These are phyloP conservation scores for Manduca sexta DNA, from an alignment of 1,140 invertebrate species.

Conservation along the genomic window DNA sequence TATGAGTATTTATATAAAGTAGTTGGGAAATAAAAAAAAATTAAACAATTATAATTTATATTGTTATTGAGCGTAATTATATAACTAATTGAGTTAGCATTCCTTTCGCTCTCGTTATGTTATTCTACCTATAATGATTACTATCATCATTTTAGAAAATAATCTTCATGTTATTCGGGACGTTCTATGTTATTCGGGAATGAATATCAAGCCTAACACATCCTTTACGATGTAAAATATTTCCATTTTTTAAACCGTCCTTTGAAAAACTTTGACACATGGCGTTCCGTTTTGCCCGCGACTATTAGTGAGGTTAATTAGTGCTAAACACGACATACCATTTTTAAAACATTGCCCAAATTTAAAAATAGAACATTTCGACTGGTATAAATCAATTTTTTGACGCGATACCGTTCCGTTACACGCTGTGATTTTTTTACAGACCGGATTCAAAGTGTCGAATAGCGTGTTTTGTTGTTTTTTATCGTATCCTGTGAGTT, in stretches of 20 bases:
- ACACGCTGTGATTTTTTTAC: constrained; percentile 47
- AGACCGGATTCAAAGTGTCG: constrained; percentile 56
- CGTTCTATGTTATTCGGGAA: too few species aligned
- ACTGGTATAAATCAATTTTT: constrained; percentile 56
- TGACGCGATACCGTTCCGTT: constrained; percentile 50
- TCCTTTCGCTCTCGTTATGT: too few species aligned
- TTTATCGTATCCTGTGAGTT: constrained; percentile 22
- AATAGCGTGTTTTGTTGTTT: constrained; percentile 34
- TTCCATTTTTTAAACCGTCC: constrained; percentile 13
- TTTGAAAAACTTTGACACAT: constrained; percentile 30
- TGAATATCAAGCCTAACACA: too few species aligned
- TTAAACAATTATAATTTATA: too few species aligned
- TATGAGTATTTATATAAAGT: too few species aligned
- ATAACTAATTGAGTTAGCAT: too few species aligned
- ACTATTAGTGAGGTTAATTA: constrained; percentile 62
- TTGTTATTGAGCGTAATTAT: too few species aligned
- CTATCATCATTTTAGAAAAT: too few species aligned
- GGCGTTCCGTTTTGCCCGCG: constrained; percentile 38
- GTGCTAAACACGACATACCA: constrained; percentile 49
- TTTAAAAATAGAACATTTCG: constrained; percentile 12
- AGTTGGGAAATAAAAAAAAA: too few species aligned
- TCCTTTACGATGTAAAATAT: too few species aligned
- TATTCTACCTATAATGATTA: too few species aligned
- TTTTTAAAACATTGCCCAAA: constrained; percentile 26
- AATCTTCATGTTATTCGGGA: too few species aligned